These are phyloP conservation scores for Eugnorisma glareosa DNA, from an alignment of 2,888 invertebrate species.

Conservation along the genomic window DNA sequence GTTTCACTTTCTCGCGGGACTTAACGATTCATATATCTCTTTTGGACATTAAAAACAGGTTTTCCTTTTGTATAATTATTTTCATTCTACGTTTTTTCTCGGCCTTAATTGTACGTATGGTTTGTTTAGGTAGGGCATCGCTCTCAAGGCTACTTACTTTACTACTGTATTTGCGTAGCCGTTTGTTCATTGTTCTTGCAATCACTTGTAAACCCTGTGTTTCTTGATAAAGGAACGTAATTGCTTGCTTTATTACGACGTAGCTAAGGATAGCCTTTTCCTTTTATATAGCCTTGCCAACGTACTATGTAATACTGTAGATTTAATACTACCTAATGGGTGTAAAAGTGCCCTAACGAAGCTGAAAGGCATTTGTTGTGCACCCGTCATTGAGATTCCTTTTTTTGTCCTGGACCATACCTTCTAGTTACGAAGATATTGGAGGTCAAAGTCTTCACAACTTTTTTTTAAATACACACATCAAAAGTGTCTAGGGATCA, in stretches of 20 bases:
- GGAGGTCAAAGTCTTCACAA: no score
- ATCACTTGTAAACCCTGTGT: conserved; percentile 36
- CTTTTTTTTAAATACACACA: no score
- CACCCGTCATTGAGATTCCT: no score
- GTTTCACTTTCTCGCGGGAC: neutral
- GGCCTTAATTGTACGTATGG: conserved; percentile 1
- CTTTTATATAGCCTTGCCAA: neutral
- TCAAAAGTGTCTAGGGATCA: no score
- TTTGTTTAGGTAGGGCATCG: conserved; percentile 36
- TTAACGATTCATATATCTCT: neutral
- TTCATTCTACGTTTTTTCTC: conserved; percentile 19
- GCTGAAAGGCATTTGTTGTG: no score
- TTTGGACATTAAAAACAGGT: conserved; percentile 13
- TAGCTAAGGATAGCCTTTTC: neutral
- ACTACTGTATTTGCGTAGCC: conserved; percentile 10
- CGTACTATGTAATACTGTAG: neutral
- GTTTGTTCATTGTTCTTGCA: conserved; percentile 38
- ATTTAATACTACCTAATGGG: neutral
- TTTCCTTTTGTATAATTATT: conserved; percentile 2
- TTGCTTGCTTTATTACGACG: conserved; percentile 25
- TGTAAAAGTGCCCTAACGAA: no score
- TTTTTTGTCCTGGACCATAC: no score
- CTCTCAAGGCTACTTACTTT: conserved; percentile 28
- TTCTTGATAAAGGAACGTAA: conserved; percentile 18
- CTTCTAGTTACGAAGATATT: no score